Conservation (phyloP, 2,797 vertebrate genomes). For the Neopelma chrysocephalum region DNA sequence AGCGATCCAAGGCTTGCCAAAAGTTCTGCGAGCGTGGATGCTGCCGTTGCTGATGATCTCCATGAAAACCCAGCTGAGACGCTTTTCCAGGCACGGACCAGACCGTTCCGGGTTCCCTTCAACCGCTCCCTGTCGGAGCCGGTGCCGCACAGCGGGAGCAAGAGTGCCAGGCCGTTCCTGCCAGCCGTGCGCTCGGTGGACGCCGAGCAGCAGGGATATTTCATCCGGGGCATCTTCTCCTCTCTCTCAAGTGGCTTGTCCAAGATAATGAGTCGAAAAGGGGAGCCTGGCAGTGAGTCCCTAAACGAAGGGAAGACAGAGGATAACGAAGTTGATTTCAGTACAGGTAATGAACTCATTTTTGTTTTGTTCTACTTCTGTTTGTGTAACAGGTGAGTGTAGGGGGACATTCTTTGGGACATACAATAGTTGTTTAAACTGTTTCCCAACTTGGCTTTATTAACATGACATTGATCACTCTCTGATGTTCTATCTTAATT, state of each 20-base stretch:
- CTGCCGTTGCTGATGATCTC: neutral
- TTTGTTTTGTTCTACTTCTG: neutral
- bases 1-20: neutral
- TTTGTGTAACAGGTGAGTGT: neutral
- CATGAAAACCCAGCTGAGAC: neutral
- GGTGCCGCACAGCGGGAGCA: neutral
- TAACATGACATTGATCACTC: fast-evolving
- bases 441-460: neutral
- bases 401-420: neutral
- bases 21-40: neutral
- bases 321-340: neutral
- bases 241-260: constrained; percentile 76
- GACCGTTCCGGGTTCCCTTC: constrained; percentile 59
- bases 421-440: neutral
- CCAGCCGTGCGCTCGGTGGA: constrained; percentile 25
- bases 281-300: constrained; percentile 45
- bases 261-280: constrained; percentile 69
- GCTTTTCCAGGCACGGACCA: neutral
- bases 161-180: neutral
- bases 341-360: constrained; percentile 34
- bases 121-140: constrained; percentile 77
- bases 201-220: constrained; percentile 60
- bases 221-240: constrained; percentile 71
- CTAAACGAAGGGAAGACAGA: neutral
- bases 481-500: neutral